Evolutionary conservation across 2,113 vertebrate species (phyloP).

Genomic region (Clarias magur): DNA sequence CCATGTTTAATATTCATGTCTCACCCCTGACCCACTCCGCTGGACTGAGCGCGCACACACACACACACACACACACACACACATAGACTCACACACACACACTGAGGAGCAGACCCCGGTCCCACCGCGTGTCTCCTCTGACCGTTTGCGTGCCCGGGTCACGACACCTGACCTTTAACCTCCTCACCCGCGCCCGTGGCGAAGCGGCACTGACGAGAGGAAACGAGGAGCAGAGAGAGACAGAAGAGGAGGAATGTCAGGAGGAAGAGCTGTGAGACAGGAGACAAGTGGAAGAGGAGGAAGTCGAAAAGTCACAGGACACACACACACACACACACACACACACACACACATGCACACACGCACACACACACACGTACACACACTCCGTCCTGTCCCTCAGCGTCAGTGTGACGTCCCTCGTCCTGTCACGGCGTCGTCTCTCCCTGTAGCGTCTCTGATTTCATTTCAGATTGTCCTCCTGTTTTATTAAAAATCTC

Average conservation of each 20-base stretch:
- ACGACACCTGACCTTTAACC: constrained; percentile 10
- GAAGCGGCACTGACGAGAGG: too few relatives aligned
- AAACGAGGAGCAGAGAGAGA: too few relatives aligned
- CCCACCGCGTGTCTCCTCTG: neutral
- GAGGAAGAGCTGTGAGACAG: neutral
- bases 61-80: too few relatives aligned
- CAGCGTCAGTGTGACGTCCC: neutral
- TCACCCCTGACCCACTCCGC: constrained; percentile 14
- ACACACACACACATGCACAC: too few relatives aligned
- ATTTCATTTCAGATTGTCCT: constrained; percentile 21
- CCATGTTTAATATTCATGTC: constrained; percentile 22
- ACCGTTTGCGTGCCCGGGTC: neutral
- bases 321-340: neutral
- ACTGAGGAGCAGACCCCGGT: neutral
- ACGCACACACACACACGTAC: too few relatives aligned
- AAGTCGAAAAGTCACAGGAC: too few relatives aligned
- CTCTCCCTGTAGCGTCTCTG: neutral
- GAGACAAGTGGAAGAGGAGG: neutral
- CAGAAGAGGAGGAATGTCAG: neutral
- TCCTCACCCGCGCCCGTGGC: constrained; percentile 2
- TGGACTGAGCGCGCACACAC: neutral
- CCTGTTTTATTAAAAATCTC: constrained; percentile 5
- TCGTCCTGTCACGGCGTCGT: neutral
- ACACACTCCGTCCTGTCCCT: neutral
- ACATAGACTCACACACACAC: neutral